Conservation (phyloP, 2,113 vertebrate species). For the Microcebus ravelobensis region DNA sequence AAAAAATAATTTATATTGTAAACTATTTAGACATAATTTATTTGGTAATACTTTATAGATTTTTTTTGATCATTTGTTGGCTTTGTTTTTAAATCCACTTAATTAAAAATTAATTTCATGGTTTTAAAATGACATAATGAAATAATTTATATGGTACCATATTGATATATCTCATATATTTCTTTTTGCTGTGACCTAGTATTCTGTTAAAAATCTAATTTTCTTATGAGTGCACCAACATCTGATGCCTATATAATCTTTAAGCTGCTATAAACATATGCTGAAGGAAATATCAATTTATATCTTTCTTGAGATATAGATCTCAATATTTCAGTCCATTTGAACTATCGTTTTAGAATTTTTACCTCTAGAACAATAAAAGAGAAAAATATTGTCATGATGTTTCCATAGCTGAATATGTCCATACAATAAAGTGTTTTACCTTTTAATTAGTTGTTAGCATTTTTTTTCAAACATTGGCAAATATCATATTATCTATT, state of each 20-base stretch:
- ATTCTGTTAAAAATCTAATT: slow-evolving; percentile 6
- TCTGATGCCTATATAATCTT: not conserved
- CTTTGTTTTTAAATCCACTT: not conserved
- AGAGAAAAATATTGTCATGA: not conserved
- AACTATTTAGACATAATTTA: not conserved
- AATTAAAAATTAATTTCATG: not conserved
- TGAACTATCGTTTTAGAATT: not conserved
- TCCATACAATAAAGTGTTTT: not conserved
- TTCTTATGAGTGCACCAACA: not conserved
- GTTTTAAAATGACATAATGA: not conserved
- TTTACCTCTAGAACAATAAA: not conserved
- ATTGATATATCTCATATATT: not conserved
- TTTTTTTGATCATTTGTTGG: not conserved
- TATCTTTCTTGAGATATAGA: not conserved
- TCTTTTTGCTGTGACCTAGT: not conserved
- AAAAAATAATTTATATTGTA: not conserved
- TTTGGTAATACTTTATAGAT: not conserved
- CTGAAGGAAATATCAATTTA: not conserved
- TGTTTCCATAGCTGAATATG: not conserved
- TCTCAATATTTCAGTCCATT: not conserved
- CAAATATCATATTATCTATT: not conserved
- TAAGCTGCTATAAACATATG: not conserved
- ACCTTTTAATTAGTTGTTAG: not conserved
- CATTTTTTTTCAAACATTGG: not conserved
- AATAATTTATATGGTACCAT: not conserved